phyloP scores from a whole-genome alignment of 2,888 invertebrate species.

The Argyresthia albistria region DNA sequence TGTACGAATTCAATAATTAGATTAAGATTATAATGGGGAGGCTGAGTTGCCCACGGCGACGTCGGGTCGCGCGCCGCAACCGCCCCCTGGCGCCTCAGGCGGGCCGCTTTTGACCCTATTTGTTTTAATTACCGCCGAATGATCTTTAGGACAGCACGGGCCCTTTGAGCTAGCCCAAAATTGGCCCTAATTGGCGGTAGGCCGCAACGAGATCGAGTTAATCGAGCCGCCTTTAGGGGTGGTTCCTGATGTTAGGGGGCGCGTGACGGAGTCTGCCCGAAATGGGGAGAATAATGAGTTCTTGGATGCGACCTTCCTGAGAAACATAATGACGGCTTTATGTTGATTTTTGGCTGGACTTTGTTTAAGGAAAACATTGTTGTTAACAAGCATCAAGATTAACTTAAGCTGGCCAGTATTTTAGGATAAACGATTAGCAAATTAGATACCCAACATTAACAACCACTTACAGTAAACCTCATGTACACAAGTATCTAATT shows the following conservation, averaged over 20 bases:
- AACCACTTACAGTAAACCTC: background rate
- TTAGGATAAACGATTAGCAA: background rate
- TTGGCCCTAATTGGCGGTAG: conserved; percentile 55
- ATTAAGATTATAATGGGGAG: conserved; percentile 67
- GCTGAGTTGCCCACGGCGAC: conserved; percentile 54
- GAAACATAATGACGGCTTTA: background rate
- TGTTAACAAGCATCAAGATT: background rate
- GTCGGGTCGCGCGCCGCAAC: conserved; percentile 44
- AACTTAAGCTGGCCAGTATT: background rate
- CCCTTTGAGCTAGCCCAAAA: conserved; percentile 60
- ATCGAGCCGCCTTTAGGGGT: conserved; percentile 15
- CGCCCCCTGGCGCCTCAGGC: conserved; percentile 67
- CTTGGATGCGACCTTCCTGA: background rate
- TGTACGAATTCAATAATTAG: conserved; percentile 72
- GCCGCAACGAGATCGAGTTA: conserved; percentile 33
- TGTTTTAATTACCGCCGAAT: conserved; percentile 68
- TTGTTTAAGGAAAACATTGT: background rate
- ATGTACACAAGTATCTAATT: background rate
- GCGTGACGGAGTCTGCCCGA: conserved; percentile 2
- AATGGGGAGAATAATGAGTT: conserved; percentile 2
- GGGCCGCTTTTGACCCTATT: conserved; percentile 65
- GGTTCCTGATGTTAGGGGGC: conserved; percentile 1
- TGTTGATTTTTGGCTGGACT: background rate
- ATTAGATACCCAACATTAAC: background rate
- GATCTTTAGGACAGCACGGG: conserved; percentile 57